Base-by-base conservation (phyloP, 1,140 invertebrate species). In the Plectrocnemia conspersa region DNA sequence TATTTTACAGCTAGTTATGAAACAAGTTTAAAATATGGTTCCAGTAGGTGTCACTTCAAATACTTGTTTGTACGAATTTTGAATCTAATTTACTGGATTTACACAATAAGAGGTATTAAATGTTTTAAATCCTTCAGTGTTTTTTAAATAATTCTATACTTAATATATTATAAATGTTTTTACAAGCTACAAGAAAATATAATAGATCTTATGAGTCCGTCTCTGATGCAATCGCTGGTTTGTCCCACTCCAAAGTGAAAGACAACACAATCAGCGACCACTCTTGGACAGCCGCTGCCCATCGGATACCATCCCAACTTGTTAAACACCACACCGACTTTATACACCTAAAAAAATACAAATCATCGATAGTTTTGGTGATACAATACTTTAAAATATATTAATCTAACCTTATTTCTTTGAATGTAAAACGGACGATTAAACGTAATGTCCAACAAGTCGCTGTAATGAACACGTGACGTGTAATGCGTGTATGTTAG, bases 401-500 rank as follows among this genome's bases (percentile, higher is more conserved):
- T 38, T 5, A 23, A 35, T 48, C 15, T 27, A n/a, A 82, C 80
- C 77, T 86, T 87, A 64, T 85, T 81, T 52, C 82, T 77, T 65
- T 86, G 84, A 65, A 82, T 85, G 67, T 81, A 82, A 15, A 89
- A 79, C 9, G 86, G 83, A 21, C 86, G 71, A 71, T 89, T 88
- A 67, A 89, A 89, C 46, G 80, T 82, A 55, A 90, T 85, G 66
- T 89, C 86, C 45, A 88, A 77, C 54, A 87, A 71, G 25, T 80
- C 81, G 25, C 80, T 75, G 64, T 81, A 82, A 0, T 77, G 71
- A 35, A 82, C 85, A 58, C 84, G 81, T 52, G 80, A 83, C 29
- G 85, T 85, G 65, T 84, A 88, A 68, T 90, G 86, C 6, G 86
- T 88, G 66, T 88, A 88, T 1, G 86, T 87, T 50, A 90, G 77